Conservation (phyloP, 2,888 invertebrate species). For the Gnatocerus cornutus region DNA sequence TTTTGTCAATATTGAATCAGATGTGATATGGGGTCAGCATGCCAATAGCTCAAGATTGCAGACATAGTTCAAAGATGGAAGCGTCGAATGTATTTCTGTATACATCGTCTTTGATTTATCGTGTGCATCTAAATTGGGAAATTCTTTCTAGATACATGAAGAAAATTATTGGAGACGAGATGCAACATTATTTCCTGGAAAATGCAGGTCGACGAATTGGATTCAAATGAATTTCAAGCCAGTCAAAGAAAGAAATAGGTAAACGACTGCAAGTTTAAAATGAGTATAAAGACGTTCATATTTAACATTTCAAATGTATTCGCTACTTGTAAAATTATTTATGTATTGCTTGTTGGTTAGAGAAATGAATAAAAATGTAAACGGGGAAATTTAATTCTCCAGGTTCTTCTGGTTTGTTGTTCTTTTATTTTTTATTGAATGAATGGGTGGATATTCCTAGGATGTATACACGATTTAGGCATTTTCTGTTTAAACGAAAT, state of each 20-base stretch:
- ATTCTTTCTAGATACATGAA: conserved; percentile 18
- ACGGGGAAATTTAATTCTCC: no score
- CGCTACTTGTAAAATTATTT: no score
- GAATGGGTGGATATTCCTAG: no score
- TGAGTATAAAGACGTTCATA: no score
- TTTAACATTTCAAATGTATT: no score
- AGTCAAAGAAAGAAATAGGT: not conserved
- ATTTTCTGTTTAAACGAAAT: no score
- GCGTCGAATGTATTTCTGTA: conserved; percentile 18
- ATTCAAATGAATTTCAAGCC: not conserved
- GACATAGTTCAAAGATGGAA: conserved; percentile 34
- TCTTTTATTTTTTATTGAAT: no score
- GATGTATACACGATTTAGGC: no score
- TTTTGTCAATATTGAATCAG: conserved; percentile 41
- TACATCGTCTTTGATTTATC: conserved; percentile 31
- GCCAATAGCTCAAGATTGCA: conserved; percentile 32
- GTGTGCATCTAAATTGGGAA: conserved; percentile 11
- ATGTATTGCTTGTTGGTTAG: no score
- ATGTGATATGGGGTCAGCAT: conserved; percentile 32
- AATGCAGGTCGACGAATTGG: not conserved
- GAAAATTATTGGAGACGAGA: conserved; percentile 17
- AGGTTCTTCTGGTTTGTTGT: no score
- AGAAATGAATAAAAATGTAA: no score
- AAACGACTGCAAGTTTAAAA: not conserved
- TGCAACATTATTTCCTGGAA: not conserved